phyloP scores from a whole-genome alignment of 1,140 invertebrate genomes.

The Drosophila simulans region DNA sequence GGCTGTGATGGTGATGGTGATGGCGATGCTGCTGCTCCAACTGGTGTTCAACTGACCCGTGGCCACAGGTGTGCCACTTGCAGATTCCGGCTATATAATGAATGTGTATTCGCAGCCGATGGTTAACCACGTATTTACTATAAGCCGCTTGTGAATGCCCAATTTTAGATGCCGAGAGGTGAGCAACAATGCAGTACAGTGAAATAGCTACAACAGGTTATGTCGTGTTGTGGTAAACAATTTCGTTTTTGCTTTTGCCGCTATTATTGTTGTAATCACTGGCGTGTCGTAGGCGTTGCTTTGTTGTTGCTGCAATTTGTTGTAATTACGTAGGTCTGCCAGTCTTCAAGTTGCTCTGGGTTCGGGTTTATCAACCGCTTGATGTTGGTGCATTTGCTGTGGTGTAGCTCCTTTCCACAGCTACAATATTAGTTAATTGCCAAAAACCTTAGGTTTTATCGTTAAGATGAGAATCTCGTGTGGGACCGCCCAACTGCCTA shows the following conservation, averaged over 20 bases:
- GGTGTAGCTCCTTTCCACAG: slow-evolving; percentile 14
- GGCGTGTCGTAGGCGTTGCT: slow-evolving; percentile 68
- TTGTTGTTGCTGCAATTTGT: slow-evolving; percentile 29
- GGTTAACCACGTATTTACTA: slow-evolving; percentile 31
- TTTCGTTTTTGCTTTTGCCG: slow-evolving; percentile 1
- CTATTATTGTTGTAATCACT: slow-evolving; percentile 48
- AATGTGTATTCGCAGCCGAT: slow-evolving; percentile 1
- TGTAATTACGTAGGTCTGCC: slow-evolving; percentile 48
- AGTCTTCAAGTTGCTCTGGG: slow-evolving; percentile 17
- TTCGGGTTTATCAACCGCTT: slow-evolving; percentile 9
- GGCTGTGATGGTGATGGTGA: slow-evolving; percentile 6
- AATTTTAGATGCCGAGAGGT: slow-evolving; percentile 43
- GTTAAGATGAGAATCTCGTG: no score
- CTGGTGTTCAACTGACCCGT: slow-evolving; percentile 40
- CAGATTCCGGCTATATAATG: slow-evolving; percentile 18
- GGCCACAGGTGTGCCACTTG: slow-evolving; percentile 46
- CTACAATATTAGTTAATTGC: slow-evolving; percentile 35
- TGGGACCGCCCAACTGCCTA: no score
- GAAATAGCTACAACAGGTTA: slow-evolving; percentile 57
- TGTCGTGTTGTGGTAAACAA: not conserved
- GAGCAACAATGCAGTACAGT: slow-evolving; percentile 31
- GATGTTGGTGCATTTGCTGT: not conserved
- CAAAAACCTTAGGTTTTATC: no score
- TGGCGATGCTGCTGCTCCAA: slow-evolving; percentile 16
- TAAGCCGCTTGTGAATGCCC: slow-evolving; percentile 44